phyloP scores from a whole-genome alignment of 1,140 invertebrate species.

The Agraylea sexmaculata region DNA sequence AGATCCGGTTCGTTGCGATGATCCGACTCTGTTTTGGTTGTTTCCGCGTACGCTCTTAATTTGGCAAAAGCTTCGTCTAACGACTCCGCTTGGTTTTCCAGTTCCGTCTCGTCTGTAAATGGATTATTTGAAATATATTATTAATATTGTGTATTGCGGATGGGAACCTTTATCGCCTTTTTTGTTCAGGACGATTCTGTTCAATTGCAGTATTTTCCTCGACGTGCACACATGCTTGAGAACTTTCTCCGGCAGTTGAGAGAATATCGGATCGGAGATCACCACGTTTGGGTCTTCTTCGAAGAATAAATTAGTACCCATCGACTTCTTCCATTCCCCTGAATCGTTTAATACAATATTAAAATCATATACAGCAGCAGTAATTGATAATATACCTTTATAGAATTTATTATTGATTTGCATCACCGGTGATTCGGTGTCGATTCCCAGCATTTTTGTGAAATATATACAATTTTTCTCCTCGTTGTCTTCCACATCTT shows the following conservation, averaged over 20 bases:
- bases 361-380: neutral
- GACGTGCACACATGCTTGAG: conserved; percentile 33
- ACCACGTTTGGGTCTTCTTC: conserved; percentile 27
- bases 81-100: neutral
- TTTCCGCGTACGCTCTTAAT: neutral
- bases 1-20: too few species aligned
- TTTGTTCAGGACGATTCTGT: conserved; percentile 34
- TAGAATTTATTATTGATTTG: conserved; percentile 18
- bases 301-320: conserved; percentile 38
- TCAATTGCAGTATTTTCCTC: conserved; percentile 30
- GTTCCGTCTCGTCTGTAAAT: neutral
- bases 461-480: too few species aligned
- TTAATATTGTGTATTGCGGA: conserved; percentile 1
- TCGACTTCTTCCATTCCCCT: conserved; percentile 31
- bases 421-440: conserved; percentile 13
- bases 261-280: conserved; percentile 30
- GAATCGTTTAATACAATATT: conserved; percentile 9
- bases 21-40: neutral
- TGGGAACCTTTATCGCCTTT: conserved; percentile 29
- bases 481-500: too few species aligned
- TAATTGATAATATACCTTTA: conserved; percentile 11
- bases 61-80: conserved; percentile 3
- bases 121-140: neutral
- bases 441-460: conserved; percentile 14
- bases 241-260: conserved; percentile 30